Evolutionary conservation across 2,888 invertebrate species (phyloP).

Genomic region (Acanthopleura granulata): DNA sequence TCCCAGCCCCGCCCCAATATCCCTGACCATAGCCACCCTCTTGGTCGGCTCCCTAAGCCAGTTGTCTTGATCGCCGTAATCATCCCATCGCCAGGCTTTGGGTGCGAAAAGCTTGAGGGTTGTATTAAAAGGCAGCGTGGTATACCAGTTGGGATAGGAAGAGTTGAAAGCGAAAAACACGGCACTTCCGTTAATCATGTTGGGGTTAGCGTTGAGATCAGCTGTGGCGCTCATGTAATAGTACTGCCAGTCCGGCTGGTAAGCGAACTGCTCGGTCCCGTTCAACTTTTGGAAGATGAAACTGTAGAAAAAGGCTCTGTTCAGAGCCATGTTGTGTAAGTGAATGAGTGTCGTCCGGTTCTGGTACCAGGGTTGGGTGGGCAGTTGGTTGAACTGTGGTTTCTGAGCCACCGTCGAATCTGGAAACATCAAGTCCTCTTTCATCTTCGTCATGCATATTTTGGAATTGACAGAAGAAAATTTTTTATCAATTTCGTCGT

Average conservation of each 20-base stretch:
- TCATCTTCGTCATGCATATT: conserved; percentile 89
- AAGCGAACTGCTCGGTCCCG: conserved; percentile 75
- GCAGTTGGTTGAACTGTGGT: conserved; percentile 69
- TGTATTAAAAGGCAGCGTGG: conserved; percentile 82
- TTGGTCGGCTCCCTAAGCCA: conserved; percentile 92
- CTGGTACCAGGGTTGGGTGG: conserved; percentile 78
- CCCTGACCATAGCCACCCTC: conserved; percentile 79
- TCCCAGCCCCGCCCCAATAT: conserved; percentile 78
- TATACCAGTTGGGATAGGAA: conserved; percentile 93
- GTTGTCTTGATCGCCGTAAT: conserved; percentile 85
- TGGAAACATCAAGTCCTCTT: conserved; percentile 86
- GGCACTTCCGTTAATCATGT: conserved; percentile 84
- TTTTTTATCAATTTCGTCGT: conserved; percentile 87
- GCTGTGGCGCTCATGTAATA: conserved; percentile 94
- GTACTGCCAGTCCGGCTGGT: conserved; percentile 98
- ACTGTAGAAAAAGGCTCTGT: conserved; percentile 84
- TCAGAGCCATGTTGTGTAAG: conserved; percentile 95
- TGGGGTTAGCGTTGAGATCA: conserved; percentile 91
- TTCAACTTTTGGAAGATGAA: conserved; percentile 52
- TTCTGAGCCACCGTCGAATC: conserved; percentile 87
- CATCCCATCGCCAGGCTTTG: conserved; percentile 78
- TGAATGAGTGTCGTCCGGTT: conserved; percentile 93
- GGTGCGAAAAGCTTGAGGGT: conserved; percentile 95
- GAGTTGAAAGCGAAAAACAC: conserved; percentile 93
- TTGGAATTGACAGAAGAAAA: conserved; percentile 86